A percentile compares a stretch with the other conserved stretches of the same genome.
Conservation (phyloP, 2,888 invertebrate species). For the Apotomis turbidana region DNA sequence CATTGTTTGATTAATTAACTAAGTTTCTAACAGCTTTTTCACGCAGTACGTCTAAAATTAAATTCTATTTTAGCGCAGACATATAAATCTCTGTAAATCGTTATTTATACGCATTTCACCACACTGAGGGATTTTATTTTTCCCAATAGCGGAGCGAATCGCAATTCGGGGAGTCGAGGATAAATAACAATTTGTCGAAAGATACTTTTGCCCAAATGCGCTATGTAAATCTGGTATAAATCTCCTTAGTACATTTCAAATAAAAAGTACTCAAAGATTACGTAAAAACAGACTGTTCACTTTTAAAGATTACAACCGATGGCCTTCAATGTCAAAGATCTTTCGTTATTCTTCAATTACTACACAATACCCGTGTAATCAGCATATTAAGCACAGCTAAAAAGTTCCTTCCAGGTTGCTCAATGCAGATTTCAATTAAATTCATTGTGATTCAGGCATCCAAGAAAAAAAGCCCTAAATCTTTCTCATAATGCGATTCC, state of each 20-base stretch:
- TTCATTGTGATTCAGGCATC: no score
- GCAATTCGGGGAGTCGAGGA: slow-evolving; percentile 23
- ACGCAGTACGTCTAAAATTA: slow-evolving; percentile 22
- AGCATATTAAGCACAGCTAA: no score
- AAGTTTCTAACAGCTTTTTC: slow-evolving; percentile 8
- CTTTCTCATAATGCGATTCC: no score
- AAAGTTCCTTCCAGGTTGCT: no score
- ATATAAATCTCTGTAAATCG: slow-evolving; percentile 35
- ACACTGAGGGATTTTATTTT: slow-evolving; percentile 32
- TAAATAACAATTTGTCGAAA: slow-evolving; percentile 37
- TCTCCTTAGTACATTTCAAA: not conserved
- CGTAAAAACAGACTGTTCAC: not conserved
- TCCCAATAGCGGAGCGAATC: slow-evolving; percentile 25
- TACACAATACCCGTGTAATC: no score
- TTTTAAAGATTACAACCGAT: not conserved
- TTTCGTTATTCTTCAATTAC: no score
- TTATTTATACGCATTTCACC: slow-evolving; percentile 31
- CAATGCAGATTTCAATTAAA: no score
- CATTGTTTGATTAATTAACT: slow-evolving; percentile 13
- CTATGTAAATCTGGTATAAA: slow-evolving; percentile 23
- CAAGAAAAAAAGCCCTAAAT: no score
- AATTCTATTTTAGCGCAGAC: slow-evolving; percentile 27
- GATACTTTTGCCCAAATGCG: slow-evolving; percentile 26
- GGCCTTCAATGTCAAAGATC: no score
- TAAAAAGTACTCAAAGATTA: not conserved